Evolutionary conservation across 37 sponge, comb jelly and placozoan genomes (phyloP).

Genomic region (Beroe ovata): DNA sequence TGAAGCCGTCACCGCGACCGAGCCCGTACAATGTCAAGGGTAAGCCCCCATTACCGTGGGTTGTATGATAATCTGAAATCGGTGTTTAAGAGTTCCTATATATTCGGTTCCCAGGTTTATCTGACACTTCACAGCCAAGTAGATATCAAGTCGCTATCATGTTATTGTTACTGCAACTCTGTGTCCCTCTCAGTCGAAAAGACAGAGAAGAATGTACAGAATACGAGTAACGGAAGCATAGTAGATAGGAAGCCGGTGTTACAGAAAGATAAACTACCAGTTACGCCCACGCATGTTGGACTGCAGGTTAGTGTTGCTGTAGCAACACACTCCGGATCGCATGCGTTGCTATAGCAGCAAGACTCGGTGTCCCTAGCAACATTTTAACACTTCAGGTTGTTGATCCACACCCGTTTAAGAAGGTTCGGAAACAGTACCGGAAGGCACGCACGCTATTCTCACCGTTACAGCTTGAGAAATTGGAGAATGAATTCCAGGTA

Average conservation of each 20-base stretch:
- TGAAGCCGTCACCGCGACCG: conserved; percentile 31
- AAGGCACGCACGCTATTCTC: conserved; percentile 61
- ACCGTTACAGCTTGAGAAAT: conserved; percentile 20
- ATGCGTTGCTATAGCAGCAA: too few species aligned
- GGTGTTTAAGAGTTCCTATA: too few species aligned
- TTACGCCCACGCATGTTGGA: not conserved
- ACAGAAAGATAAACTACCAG: not conserved
- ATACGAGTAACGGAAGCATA: not conserved
- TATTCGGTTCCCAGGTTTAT: too few species aligned
- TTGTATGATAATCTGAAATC: too few species aligned
- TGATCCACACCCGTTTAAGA: conserved; percentile 20
- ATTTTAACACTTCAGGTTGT: not conserved
- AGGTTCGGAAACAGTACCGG: conserved; percentile 39
- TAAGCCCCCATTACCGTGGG: too few species aligned
- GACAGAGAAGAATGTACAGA: not conserved
- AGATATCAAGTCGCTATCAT: too few species aligned
- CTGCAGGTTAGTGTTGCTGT: not conserved
- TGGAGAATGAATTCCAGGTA: conserved; percentile 63
- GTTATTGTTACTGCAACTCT: too few species aligned
- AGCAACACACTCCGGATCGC: too few species aligned
- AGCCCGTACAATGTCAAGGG: conserved; percentile 51
- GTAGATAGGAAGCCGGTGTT: not conserved
- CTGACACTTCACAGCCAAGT: too few species aligned
- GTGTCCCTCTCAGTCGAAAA: too few species aligned
- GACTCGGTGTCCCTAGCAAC: too few species aligned